These are phyloP conservation scores for Caenorhabditis drosophilae DNA, from an alignment of 2,888 invertebrate species.

Conservation along the genomic window DNA sequence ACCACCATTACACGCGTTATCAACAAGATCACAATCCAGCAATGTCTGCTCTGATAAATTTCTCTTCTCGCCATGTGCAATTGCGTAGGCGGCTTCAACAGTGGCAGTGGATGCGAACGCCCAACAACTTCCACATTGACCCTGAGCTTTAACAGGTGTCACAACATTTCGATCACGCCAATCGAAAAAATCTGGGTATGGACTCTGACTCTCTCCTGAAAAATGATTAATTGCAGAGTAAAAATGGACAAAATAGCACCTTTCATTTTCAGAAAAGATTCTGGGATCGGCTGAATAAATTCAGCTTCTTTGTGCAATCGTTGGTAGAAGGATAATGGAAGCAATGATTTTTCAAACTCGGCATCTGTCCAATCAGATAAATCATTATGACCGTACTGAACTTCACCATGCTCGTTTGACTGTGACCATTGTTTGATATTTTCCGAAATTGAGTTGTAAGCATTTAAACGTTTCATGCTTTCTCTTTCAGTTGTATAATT, in stretches of 20 bases:
- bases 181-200: constrained; percentile 61
- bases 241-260: not conserved
- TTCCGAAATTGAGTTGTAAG: constrained; percentile 13
- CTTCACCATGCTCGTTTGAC: constrained; percentile 26
- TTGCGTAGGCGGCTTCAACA: constrained; percentile 64
- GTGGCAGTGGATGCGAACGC: constrained; percentile 68
- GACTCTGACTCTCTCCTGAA: constrained; percentile 21
- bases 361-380: constrained; percentile 64
- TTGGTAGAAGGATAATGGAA: constrained; percentile 56
- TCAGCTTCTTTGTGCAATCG: constrained; percentile 51
- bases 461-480: constrained; percentile 21
- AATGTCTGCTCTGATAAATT: constrained; percentile 64
- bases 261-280: constrained; percentile 26
- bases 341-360: constrained; percentile 60
- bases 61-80: constrained; percentile 54
- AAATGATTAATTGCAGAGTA: not conserved
- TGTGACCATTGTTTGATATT: constrained; percentile 34
- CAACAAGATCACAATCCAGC: constrained; percentile 68
- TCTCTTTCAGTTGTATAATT: not conserved
- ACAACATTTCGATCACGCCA: constrained; percentile 66
- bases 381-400: constrained; percentile 61
- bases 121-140: constrained; percentile 68
- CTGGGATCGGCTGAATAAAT: constrained; percentile 55
- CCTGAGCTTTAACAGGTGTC: constrained; percentile 67
- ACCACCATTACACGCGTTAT: constrained; percentile 72